Percentiles rank a stretch among this genome's conserved stretches.
phyloP scores from a whole-genome alignment of 1,140 invertebrate species.

The Plutomurus gul region DNA sequence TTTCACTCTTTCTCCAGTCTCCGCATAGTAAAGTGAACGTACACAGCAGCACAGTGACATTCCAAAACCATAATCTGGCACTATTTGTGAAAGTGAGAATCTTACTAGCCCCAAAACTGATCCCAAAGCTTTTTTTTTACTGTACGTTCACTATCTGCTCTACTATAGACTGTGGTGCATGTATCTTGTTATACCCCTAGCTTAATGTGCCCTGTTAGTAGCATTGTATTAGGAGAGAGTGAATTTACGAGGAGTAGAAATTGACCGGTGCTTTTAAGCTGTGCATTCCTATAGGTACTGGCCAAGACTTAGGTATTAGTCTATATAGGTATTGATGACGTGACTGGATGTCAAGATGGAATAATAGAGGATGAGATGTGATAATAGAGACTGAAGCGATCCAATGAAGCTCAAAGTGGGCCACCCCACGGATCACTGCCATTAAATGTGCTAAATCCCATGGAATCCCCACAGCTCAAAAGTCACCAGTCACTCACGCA shows the following conservation, averaged over 20 bases:
- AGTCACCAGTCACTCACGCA: slow-evolving; percentile 12
- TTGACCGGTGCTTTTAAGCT: too few species aligned
- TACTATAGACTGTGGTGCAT: not conserved
- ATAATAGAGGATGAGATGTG: not conserved
- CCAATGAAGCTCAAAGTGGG: slow-evolving; percentile 7
- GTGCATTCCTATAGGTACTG: too few species aligned
- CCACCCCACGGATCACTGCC: not conserved
- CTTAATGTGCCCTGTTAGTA: too few species aligned
- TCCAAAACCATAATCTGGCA: not conserved
- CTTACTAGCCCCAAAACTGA: slow-evolving; percentile 8
- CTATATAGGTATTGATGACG: too few species aligned
- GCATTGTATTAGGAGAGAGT: too few species aligned
- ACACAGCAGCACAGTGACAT: too few species aligned
- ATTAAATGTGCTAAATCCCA: slow-evolving; percentile 29
- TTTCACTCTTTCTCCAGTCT: too few species aligned
- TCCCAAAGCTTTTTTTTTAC: not conserved
- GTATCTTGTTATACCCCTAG: not conserved
- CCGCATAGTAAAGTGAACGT: too few species aligned
- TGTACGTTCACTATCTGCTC: not conserved
- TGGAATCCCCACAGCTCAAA: slow-evolving; percentile 24
- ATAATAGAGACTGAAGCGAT: not conserved
- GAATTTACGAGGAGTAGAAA: too few species aligned
- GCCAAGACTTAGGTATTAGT: not conserved
- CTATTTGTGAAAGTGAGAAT: not conserved
- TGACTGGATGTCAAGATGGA: too few species aligned